Base-by-base conservation (phyloP, 2,113 vertebrate genomes). In the Alexandromys fortis region DNA sequence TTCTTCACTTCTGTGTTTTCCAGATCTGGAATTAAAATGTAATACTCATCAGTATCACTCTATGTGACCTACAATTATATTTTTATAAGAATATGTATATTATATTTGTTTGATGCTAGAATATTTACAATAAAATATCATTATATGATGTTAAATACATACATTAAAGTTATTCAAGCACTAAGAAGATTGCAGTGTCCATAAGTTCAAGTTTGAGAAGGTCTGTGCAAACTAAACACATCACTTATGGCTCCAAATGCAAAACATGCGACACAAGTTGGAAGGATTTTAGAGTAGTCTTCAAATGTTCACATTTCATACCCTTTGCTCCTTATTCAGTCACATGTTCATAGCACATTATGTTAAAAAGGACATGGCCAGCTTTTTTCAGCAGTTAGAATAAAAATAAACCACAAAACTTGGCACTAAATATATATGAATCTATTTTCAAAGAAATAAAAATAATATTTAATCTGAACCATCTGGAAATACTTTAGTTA, bases 31-130 rank as follows among this genome's bases (percentile, higher is more conserved):
- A 68, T 68, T 35, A 86, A 86, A 68, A 68, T 22, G 5, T 47
- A 35, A 10, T 68, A 35, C 5, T 35, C 30, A 68, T 49, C 30
- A 86, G 16, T 35, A 47, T 67, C 14, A 45, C 30, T 30, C 8
- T 65, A 17, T 19, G 1, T 19, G 26, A 45, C 11, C 14, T 17
- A 30, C 0, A 0, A 12, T 16, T 42, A 17, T 28, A 17, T 63
- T 7, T 45, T 61, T 68, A 86, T 68, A 14, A 14, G 0, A 5
- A 68, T 68, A 49, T 86, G 8, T 47, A 33, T 67, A 47, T 67
- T 6, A 47, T 35, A 68, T 47, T 35, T 47, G 22, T 47, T 42
- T 86, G 61, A 22, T 86, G 26, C 1, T 49, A 68, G 19, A 35
- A 5, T 86, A 86, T 3, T 67, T 10, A 47, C 47, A 1, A 33